These are phyloP conservation scores for Cololabis saira DNA, from an alignment of 2,113 vertebrate species.

Conservation along the genomic window DNA sequence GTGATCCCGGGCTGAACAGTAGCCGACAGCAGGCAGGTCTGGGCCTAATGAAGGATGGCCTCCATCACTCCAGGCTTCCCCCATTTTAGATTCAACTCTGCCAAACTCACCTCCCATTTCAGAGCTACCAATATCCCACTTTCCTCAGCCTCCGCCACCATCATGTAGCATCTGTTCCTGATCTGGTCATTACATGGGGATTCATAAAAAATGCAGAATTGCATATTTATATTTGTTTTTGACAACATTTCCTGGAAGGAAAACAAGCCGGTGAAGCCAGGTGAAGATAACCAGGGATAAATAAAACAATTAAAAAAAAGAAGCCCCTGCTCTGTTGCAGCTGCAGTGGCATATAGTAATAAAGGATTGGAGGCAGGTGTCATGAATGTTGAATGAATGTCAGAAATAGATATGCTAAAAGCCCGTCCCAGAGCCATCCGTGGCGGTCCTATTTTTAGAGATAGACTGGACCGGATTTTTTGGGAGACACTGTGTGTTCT, in stretches of 20 bases:
- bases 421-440: slow-evolving; percentile 64
- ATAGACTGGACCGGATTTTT: slow-evolving; percentile 40
- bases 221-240: slow-evolving; percentile 19
- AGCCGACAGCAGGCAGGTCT: slow-evolving; percentile 53
- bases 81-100: slow-evolving; percentile 75
- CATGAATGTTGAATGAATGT: slow-evolving; percentile 78
- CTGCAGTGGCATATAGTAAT: slow-evolving; percentile 46
- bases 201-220: background rate
- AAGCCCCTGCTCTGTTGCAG: slow-evolving; percentile 13
- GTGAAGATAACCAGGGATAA: background rate
- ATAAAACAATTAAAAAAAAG: background rate
- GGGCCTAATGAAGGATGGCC: slow-evolving; percentile 70
- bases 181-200: slow-evolving; percentile 11
- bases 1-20: slow-evolving; percentile 55
- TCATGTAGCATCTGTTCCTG: slow-evolving; percentile 18
- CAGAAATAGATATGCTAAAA: slow-evolving; percentile 80
- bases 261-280: slow-evolving; percentile 50
- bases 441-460: slow-evolving; percentile 72
- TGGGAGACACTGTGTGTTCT: slow-evolving; percentile 50
- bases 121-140: slow-evolving; percentile 47
- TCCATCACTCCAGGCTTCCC: slow-evolving; percentile 75
- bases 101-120: slow-evolving; percentile 77
- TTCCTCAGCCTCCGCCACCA: slow-evolving; percentile 27
- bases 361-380: slow-evolving; percentile 68
- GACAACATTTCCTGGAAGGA: slow-evolving; percentile 32